Percentiles rank a stretch among this genome's conserved stretches.
These are phyloP conservation scores for Dermochelys coriacea DNA, from an alignment of 2,797 vertebrate species.

Conservation along the genomic window DNA sequence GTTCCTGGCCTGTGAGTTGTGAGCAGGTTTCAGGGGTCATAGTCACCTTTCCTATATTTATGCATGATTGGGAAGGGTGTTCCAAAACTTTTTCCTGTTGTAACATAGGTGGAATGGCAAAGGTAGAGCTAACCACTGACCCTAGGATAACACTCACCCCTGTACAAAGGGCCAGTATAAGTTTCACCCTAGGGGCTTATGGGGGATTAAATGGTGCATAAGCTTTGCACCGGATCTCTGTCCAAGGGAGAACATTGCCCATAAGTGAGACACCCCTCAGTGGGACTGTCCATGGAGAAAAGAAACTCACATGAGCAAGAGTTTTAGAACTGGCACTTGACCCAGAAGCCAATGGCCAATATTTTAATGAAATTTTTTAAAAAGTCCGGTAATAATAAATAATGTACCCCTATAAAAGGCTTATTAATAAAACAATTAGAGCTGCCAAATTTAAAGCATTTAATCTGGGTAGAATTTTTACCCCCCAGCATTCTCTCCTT, in stretches of 20 bases:
- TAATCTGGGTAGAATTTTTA: slow-evolving; percentile 31
- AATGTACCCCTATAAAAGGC: background rate
- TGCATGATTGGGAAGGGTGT: too few species aligned
- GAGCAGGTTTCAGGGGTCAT: background rate
- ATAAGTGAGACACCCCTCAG: background rate
- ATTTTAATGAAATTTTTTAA: slow-evolving; percentile 10
- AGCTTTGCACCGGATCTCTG: background rate
- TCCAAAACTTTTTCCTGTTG: background rate
- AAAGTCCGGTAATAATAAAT: slow-evolving; percentile 26
- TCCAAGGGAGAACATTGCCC: background rate
- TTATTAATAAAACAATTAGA: slow-evolving; percentile 55
- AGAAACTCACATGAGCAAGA: background rate
- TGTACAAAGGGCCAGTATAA: background rate
- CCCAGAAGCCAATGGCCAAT: background rate
- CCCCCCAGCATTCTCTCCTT: slow-evolving; percentile 6
- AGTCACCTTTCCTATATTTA: too few species aligned
- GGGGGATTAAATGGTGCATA: background rate
- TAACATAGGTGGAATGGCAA: background rate
- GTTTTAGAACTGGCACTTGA: slow-evolving; percentile 23
- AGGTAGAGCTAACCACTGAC: background rate
- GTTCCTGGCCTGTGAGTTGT: background rate
- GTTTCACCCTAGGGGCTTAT: background rate
- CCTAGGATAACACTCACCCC: background rate
- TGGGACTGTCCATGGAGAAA: background rate
- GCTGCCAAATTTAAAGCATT: slow-evolving; percentile 52